Evolutionary conservation across 2,113 vertebrate species (phyloP).

Genomic region (Crotalus horridus): DNA sequence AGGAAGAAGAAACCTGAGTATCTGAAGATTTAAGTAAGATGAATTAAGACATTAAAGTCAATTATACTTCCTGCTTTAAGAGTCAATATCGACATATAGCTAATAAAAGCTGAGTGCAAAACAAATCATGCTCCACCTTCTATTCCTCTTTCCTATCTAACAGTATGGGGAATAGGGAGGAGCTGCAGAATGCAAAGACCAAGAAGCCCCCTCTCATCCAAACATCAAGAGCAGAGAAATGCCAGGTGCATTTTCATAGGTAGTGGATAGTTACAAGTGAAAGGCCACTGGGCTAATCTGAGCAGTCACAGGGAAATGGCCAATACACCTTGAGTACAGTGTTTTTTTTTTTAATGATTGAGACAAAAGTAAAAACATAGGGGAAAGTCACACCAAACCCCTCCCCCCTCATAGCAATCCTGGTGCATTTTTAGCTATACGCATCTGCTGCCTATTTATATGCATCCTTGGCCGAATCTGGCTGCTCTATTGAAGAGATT

Average conservation of each 20-base stretch:
- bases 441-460: background rate
- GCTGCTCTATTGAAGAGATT: background rate
- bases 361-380: background rate
- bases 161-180: background rate
- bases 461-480: background rate
- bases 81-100: constrained; percentile 45
- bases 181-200: background rate
- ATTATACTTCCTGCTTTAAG: constrained; percentile 30
- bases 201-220: background rate
- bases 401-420: background rate
- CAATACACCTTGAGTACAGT: background rate
- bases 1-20: background rate
- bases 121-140: background rate
- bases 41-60: constrained; percentile 41
- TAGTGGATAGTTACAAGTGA: background rate
- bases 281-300: background rate
- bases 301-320: background rate
- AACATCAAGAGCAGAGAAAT: background rate
- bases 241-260: background rate
- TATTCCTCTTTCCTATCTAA: background rate
- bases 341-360: background rate
- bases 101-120: constrained; percentile 36
- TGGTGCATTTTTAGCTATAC: background rate
- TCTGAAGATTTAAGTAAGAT: constrained; percentile 11
- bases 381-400: background rate